Evolutionary conservation across 2,113 vertebrate genomes (phyloP), one percentile per base, ranked within the genome.

Genomic region (Siniperca chuatsi): DNA sequence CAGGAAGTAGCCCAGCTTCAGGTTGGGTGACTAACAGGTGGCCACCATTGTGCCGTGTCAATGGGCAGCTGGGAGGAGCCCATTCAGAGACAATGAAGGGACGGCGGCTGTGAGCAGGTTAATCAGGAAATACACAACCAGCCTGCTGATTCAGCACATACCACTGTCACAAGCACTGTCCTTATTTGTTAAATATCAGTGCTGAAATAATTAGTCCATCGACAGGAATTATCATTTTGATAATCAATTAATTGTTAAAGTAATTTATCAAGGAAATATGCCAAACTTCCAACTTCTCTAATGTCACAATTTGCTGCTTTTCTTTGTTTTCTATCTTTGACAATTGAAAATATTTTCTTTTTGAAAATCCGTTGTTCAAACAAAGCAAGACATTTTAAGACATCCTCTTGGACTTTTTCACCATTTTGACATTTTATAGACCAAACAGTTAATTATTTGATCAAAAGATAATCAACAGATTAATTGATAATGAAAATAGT

Each of bases 11-110:
- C 7, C 3, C 0, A 3, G 7, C 15, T 18, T 16, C n/a, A 0
- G 25, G 50, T 21, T 37, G 11, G 20, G 65, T 46, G 20, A 64
- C 33, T 44, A 70, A 62, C 3, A 66, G 2, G 35, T 25, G n/a
- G 46, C 67, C 8, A 35, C 33, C 7, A 52, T 11, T 29, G 72
- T 23, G 8, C 8, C 20, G n/a, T 62, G 87, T 76, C n/a, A 37
- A 87, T 40, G 75, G 79, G 87, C 87, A 12, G 23, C 15, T 44
- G 81, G 92, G 88, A 88, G 90, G 87, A 70, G 91, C 82, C 62
- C 3, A 15, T 2, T 79, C 46, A 10, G 62, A n/a, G 44, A 75
- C 50, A 55, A 33, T 3, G 16, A 18, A 29, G 20, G 21, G n/a
- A 46, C 0, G 1, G 25, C 1, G 0, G 33, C 2, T 62, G n/a